Evolutionary conservation across 1,140 invertebrate species (phyloP), one percentile per base, ranked within the genome.

Genomic region (Diplogasteroides magnus): DNA sequence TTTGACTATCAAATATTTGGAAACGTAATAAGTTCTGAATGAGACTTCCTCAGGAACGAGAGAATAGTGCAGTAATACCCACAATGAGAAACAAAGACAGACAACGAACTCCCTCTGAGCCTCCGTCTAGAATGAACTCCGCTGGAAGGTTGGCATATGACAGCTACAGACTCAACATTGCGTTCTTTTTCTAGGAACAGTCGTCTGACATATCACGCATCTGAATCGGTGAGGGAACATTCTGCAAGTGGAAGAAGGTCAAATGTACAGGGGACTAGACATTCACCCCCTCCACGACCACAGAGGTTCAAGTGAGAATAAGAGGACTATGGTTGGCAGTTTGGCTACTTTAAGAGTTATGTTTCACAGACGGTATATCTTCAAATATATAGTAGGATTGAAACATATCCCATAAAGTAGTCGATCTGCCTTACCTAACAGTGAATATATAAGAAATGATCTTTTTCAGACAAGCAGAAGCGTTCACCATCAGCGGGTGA

Each of bases 11-110:
- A 31, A 65, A 11, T 48, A 19, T 19, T 48, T 48, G 37, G 37
- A 48, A 19, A 11, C 6, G 19, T 48, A 11, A 48, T 11, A 48
- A 48, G 37, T 6, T 48, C 19, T 48, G 37, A 48, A 11, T 11
- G 19, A 11, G 6, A 19, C 37, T 48, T 6, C 19, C 6, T 6
- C 6, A 11, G 11, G 63, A 37, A 13, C 23, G 23, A 19, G 28
- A 57, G 15, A 48, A 64, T 61, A 71, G 69, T 63, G 69, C 69
- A 60, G 63, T 71, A 2, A 71, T 71, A 27, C 69, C 69, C 14
- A 61, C 69, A n/a, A n/a, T 71, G 0, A 48, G 69, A 15, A 63
- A 48, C 19, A 48, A 19, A 48, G 19, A 48, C 6, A 19, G 37
- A 48, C 6, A 6, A 19, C 37, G 37, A 48, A 48, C 37, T 19